Base-by-base conservation (phyloP, 92 coral and sea anemone species). In the Anthopleura xanthogrammica region DNA sequence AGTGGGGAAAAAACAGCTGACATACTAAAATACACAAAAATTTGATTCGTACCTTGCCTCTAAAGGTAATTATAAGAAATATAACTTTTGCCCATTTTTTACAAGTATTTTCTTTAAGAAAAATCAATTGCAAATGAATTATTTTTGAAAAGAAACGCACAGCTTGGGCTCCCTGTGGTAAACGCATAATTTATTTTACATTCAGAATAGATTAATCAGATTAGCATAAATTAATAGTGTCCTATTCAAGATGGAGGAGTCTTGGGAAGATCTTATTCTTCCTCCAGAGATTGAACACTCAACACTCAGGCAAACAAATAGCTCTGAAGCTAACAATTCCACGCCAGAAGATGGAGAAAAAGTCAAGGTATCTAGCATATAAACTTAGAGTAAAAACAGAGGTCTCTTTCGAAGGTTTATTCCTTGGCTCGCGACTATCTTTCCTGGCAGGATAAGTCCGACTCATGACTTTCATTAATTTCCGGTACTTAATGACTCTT, bases 251-350 rank as follows among this genome's bases (percentile, higher is more conserved):
- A 87, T 91, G 94, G 94, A 91, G 88, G 90, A 85, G 40, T 85
- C 91, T 17, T 91, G 94, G 94, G 94, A 91, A 82, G 77, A 85
- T 23, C 89, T 91, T 2, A 56, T 85, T n/a, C 87, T 89, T 36
- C 94, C 94, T 52, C 74, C 94, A 19, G 94, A 91, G 56, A 91
- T 91, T 79, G 82, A 88, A 52, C 92, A 79, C 78, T 91, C 94
- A 5, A 62, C 82, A 43, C 36, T 42, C 52, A 70, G 60, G 2
- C 82, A 64, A 79, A 78, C 74, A 50, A 60, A 60, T 4, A 7
- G 76, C 52, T 55, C 86, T 29, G 87, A 74, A 48, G 50, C 60
- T 41, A 71, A 16, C 1, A 43, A 10, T 16, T 42, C 76, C 22
- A 43, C 76, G 41, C 76, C 56, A 83, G 81, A 86, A 54, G 39